Percentiles rank a stretch among this genome's conserved stretches.
Conservation (phyloP, 2,888 invertebrate genomes). For the Callyntrura sp. region DNA sequence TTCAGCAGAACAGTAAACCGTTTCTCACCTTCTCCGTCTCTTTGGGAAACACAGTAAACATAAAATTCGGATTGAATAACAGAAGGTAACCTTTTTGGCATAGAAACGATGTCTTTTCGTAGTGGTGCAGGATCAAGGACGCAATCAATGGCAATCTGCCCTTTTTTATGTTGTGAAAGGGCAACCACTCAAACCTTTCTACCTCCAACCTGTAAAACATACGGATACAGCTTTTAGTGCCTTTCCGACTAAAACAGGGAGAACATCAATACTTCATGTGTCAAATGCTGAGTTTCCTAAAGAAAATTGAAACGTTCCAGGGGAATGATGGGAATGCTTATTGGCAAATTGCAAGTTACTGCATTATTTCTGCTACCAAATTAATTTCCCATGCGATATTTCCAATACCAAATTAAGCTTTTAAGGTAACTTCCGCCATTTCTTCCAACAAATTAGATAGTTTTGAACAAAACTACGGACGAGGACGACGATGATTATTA, state of each 20-base stretch:
- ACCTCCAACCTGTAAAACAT: too few species aligned
- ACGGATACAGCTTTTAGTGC: too few species aligned
- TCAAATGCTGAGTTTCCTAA: not conserved
- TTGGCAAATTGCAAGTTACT: not conserved
- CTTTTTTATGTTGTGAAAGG: too few species aligned
- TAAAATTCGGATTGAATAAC: not conserved
- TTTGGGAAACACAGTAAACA: not conserved
- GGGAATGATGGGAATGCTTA: not conserved
- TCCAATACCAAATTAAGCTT: not conserved
- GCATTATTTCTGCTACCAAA: not conserved
- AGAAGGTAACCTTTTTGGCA: not conserved
- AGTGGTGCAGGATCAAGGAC: too few species aligned
- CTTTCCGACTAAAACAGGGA: not conserved
- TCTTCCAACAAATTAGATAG: not conserved
- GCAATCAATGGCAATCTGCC: too few species aligned
- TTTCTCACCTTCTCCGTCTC: slow-evolving; percentile 39
- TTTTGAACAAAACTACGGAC: not conserved
- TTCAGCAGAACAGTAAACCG: slow-evolving; percentile 19
- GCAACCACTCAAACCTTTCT: too few species aligned
- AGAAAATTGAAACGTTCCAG: not conserved
- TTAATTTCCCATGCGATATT: not conserved
- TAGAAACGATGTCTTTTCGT: too few species aligned
- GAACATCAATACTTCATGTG: not conserved
- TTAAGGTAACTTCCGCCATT: not conserved
- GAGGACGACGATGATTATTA: not conserved